Evolutionary conservation across 2,113 vertebrate species (phyloP), one percentile per base, ranked within the genome.

Genomic region (Turnix velox): DNA sequence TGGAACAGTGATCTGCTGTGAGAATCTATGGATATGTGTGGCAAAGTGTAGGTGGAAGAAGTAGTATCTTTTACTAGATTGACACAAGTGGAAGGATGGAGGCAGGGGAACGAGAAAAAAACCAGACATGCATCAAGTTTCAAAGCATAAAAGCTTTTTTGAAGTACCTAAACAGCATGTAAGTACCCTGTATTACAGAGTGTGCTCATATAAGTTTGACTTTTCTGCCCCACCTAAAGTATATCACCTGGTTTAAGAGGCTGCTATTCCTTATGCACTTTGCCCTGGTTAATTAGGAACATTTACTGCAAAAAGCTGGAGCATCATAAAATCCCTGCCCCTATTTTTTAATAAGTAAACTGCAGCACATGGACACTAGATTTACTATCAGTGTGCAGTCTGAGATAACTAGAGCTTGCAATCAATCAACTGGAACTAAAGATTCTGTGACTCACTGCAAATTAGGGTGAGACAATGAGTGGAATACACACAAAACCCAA

Each of bases 111-210:
- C 17, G 5, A 20, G 10, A 17, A 23, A 22, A 48, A 19, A 46
- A 67, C 15, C n/a, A 82, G 35, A 82, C 30, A 6, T 61, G 46
- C 55, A n/a, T 75, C 69, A 68, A 22, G 45, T 94, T 94, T 94
- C 84, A 92, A 94, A 90, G 86, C 46, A 69, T 30, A 69, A 80
- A 91, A 89, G n/a, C 22, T 39, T 84, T 84, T 84, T 81, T 84
- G 69, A 79, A 91, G 33, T 31, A 17, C 58, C 48, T 78, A 74
- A 46, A 65, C 27, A 89, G 61, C 13, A 61, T 87, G 39, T 23
- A 72, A 87, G 27, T 31, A 59, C 13, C 48, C 39, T 82, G 52
- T 87, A 65, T 78, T 75, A 65, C 13, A 61, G 33, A 75, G 71
- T 88, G 28, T 61, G 25, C 67, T 75, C 30, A 30, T 66, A 24